A percentile compares a stretch with the other conserved stretches of the same genome.
phyloP scores from a whole-genome alignment of 64 coral and sea anemone genomes.

The Hydrozoanthus tunicans region DNA sequence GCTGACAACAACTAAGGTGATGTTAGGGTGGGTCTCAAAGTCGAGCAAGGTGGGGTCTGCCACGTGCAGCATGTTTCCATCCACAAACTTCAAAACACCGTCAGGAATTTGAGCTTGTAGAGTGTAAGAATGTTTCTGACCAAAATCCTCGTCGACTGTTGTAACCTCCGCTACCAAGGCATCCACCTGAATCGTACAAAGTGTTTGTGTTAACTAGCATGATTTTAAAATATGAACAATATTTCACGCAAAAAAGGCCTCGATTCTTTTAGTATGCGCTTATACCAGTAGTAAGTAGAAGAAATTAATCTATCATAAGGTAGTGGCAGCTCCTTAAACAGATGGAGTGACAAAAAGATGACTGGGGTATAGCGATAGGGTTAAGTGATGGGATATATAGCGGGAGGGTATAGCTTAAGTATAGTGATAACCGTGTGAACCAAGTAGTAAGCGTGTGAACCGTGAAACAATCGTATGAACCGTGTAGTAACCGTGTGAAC shows the following conservation, averaged over 20 bases:
- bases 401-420: no score
- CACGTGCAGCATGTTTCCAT: slow-evolving; percentile 61
- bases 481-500: no score
- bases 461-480: no score
- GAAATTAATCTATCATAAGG: no score
- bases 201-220: not conserved
- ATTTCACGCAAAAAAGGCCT: not conserved
- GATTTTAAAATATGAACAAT: not conserved
- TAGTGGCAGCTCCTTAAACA: no score
- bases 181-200: slow-evolving; percentile 25
- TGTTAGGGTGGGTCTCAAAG: slow-evolving; percentile 57
- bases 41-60: slow-evolving; percentile 46
- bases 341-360: no score
- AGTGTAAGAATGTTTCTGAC: slow-evolving; percentile 65
- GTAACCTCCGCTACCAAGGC: slow-evolving; percentile 61
- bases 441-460: no score
- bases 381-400: no score
- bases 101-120: slow-evolving; percentile 67
- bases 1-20: slow-evolving; percentile 67
- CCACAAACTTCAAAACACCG: slow-evolving; percentile 45
- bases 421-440: no score
- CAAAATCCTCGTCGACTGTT: slow-evolving; percentile 75
- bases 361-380: no score
- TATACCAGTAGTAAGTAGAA: no score
- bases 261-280: no score